Base-by-base conservation (phyloP, 2,113 vertebrate genomes). In the Syngnathoides biaculeatus region DNA sequence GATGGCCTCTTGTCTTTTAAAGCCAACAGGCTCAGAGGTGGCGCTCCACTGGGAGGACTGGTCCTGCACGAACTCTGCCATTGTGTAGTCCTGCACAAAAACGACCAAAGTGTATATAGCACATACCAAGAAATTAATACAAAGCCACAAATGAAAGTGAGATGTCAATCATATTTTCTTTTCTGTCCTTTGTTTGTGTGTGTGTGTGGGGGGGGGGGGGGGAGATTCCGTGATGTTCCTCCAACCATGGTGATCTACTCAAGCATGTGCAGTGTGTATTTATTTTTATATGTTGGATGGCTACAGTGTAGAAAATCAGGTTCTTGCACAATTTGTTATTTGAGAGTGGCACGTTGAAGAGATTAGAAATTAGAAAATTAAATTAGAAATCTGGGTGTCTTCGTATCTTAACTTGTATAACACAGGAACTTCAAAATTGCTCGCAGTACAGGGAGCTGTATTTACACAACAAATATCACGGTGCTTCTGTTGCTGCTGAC, bases 1-100 rank as follows among this genome's bases (percentile, higher is more conserved):
- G 55, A 95, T 67, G 2, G 94, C 91, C 74, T 92, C 93, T 60
- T 93, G 92, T 74, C 91, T 94, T 88, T 88, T 93, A 69, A 75
- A 78, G 75, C 86, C 87, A 72, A 85, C 74, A 8, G 64, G 80
- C 69, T 86, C 74, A 30, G 82, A 12, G 17, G 68, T 52, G 17
- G 77, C 27, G 57, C 87, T 87, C 68, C 88, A 75, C 73, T 93
- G 79, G 39, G 69, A 79, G 0, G 86, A 85, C 72, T 93, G 89
- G 35, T 74, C 87, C 69, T 67, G 89, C 81, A 94, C 42, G 85
- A 96, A 93, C 79, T 95, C 91, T 0, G 87, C 89, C 90, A 95
- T 92, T 66, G 89, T 89, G 84, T 91, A 93, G 73, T 87, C 91
- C 94, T 97, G 78, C 45, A 50, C 40, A 38, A 27, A 63, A n/a